A percentile compares a stretch with the other conserved stretches of the same genome.
Conservation (phyloP, 2,797 vertebrate genomes). For the Martes flavigula region DNA sequence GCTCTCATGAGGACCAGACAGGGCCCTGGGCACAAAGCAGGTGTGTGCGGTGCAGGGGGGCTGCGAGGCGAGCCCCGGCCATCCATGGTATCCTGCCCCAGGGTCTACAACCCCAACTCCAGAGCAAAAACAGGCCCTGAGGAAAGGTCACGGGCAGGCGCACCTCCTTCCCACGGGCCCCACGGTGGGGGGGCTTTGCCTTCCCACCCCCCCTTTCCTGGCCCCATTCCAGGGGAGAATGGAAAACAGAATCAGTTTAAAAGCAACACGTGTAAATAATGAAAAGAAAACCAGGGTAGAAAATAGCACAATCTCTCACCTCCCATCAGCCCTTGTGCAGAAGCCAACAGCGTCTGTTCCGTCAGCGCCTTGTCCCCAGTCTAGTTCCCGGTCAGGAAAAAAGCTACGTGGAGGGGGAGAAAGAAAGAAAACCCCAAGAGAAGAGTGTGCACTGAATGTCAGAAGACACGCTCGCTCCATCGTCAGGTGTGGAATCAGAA, state of each 20-base stretch:
- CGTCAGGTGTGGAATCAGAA: neutral
- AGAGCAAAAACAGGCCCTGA: fast-evolving
- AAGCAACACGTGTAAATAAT: conserved; percentile 13
- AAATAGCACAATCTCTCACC: neutral
- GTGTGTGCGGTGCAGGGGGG: neutral
- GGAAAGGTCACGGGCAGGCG: neutral
- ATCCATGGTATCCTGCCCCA: fast-evolving
- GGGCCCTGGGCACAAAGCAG: neutral
- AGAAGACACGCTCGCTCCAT: neutral
- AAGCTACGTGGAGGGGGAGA: fast-evolving
- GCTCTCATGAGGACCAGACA: neutral
- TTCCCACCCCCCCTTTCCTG: neutral
- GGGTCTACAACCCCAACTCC: neutral
- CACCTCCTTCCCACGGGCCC: neutral
- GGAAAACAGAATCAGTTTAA: neutral
- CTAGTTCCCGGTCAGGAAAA: neutral
- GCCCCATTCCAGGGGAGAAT: fast-evolving
- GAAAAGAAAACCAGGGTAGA: neutral
- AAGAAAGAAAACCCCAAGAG: neutral
- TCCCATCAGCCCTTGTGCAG: neutral
- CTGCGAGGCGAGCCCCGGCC: neutral
- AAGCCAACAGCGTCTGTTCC: neutral
- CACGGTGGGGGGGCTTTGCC: neutral
- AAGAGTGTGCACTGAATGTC: neutral
- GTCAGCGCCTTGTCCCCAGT: neutral